A percentile compares a stretch with the other conserved stretches of the same genome.
Evolutionary conservation across 2,113 vertebrate genomes (phyloP).

Genomic region (Sceloporus tristichus): DNA sequence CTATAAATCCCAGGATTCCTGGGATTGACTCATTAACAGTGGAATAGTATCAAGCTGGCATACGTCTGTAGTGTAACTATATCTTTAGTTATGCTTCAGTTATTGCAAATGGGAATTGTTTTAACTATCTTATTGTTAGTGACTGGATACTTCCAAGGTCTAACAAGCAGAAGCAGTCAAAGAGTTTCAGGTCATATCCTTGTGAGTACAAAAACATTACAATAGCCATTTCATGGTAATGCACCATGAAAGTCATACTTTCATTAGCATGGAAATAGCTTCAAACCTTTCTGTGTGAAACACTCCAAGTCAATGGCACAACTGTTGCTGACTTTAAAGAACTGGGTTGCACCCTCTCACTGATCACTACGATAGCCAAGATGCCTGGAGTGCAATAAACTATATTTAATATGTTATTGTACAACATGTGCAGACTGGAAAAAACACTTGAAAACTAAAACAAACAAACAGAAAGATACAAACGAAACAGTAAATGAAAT

Average conservation of each 20-base stretch:
- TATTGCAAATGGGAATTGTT: too few species aligned
- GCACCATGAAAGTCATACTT: conserved; percentile 22
- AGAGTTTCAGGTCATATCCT: background rate
- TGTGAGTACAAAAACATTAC: background rate
- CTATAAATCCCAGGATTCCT: too few species aligned
- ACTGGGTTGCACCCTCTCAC: background rate
- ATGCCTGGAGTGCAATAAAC: conserved; percentile 9
- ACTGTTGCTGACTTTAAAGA: conserved; percentile 3
- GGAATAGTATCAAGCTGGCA: too few species aligned
- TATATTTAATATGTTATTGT: background rate
- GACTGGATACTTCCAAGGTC: too few species aligned
- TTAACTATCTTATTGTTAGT: too few species aligned
- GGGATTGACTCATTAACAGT: too few species aligned
- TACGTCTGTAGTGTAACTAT: too few species aligned
- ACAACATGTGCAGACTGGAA: background rate
- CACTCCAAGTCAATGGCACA: background rate
- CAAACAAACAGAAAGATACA: background rate
- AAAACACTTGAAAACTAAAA: background rate
- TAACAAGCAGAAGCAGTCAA: background rate
- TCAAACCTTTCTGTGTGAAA: background rate
- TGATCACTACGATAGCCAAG: background rate
- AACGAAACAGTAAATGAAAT: background rate
- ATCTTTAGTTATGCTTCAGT: too few species aligned
- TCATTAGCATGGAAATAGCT: conserved; percentile 24
- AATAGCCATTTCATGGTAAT: background rate